Conservation (phyloP, 2,888 invertebrate species). For the Aporophyla nigra region DNA sequence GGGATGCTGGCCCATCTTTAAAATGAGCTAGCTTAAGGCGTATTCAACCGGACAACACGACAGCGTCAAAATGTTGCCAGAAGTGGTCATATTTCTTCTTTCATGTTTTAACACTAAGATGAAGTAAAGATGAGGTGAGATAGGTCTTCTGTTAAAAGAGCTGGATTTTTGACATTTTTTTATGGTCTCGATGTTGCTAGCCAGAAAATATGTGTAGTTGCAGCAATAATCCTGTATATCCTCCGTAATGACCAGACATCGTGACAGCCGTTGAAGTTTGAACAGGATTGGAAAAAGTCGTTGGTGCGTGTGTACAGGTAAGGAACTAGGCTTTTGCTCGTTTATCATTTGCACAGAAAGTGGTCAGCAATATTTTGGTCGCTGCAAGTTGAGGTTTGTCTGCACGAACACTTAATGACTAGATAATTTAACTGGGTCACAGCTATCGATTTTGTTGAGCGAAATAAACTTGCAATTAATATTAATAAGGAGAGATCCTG, state of each 20-base stretch:
- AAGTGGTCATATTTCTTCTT: not conserved
- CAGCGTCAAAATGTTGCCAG: not conserved
- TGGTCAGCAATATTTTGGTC: not conserved
- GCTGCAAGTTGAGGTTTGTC: not conserved
- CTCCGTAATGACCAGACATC: too few relatives aligned
- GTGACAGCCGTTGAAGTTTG: not conserved
- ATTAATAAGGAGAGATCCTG: slow-evolving; percentile 61
- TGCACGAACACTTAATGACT: slow-evolving; percentile 28
- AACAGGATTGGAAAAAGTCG: not conserved
- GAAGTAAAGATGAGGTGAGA: not conserved
- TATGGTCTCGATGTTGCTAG: too few relatives aligned
- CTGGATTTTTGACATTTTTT: too few relatives aligned
- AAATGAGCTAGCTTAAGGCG: slow-evolving; percentile 14
- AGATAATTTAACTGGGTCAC: slow-evolving; percentile 46
- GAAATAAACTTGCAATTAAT: slow-evolving; percentile 61
- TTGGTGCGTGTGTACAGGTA: too few relatives aligned
- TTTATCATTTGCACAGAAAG: too few relatives aligned
- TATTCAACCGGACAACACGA: not conserved
- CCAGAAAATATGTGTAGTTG: too few relatives aligned
- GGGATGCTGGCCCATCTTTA: slow-evolving; percentile 31
- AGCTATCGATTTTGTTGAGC: slow-evolving; percentile 48
- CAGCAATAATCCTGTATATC: too few relatives aligned
- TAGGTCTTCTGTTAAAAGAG: too few relatives aligned
- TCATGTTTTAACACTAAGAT: not conserved
- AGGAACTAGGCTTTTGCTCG: too few relatives aligned